Conservation (phyloP, 53 echinoderm and acorn worm species). For the Astropecten irregularis region DNA sequence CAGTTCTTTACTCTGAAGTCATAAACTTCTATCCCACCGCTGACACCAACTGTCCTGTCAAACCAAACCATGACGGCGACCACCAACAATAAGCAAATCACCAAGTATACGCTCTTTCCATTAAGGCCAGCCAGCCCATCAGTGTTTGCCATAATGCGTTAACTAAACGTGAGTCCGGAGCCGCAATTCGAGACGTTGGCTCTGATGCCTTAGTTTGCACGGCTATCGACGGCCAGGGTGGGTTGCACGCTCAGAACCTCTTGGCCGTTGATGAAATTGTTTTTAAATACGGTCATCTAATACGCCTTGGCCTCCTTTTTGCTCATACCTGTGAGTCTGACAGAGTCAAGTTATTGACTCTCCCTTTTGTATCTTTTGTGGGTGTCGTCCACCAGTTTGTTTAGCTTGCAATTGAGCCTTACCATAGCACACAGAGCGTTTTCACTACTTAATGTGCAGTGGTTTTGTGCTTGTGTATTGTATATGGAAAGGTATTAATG, state of each 20-base stretch:
- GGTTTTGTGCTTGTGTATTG: no score
- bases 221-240: conserved; percentile 19
- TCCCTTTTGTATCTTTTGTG: conserved; percentile 34
- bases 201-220: conserved; percentile 29
- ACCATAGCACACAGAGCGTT: no score
- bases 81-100: no score
- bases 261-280: conserved; percentile 40
- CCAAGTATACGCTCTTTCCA: no score
- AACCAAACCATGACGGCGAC: no score
- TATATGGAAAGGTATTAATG: no score
- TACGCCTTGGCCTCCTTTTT: neutral
- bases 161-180: neutral
- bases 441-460: no score
- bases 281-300: conserved; percentile 31
- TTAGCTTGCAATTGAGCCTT: no score
- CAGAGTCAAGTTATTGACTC: conserved; percentile 43
- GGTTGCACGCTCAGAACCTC: neutral
- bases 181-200: conserved; percentile 34
- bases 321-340: neutral
- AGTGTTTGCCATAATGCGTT: conserved; percentile 23
- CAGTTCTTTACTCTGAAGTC: no score
- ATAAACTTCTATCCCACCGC: no score
- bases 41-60: no score
- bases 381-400: no score
- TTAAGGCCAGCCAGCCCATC: conserved; percentile 11